A percentile compares a stretch with the other conserved stretches of the same genome.
phyloP scores from a whole-genome alignment of 2,888 invertebrate genomes.

The Scaptomyza cyrtandrae region DNA sequence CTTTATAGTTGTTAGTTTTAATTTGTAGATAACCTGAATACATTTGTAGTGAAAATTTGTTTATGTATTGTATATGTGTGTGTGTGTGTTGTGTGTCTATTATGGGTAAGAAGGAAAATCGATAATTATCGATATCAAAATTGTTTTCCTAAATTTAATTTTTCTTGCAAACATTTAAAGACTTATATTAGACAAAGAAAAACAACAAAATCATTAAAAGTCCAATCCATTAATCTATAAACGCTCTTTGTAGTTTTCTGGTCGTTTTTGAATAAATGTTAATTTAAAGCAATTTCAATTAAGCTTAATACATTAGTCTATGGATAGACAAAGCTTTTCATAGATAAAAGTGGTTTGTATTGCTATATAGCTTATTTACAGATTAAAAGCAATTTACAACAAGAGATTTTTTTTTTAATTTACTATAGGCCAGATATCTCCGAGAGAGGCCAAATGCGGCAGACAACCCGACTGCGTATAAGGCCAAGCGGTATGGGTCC shows the following conservation, averaged over 20 bases:
- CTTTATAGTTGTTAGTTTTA: slow-evolving; percentile 10
- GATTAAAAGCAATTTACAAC: slow-evolving; percentile 21
- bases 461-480: slow-evolving; percentile 92
- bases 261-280: too few species aligned
- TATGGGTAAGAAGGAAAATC: background rate
- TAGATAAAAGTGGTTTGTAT: slow-evolving; percentile 19
- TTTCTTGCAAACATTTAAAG: background rate
- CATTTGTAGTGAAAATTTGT: slow-evolving; percentile 20
- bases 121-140: background rate
- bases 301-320: too few species aligned
- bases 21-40: slow-evolving; percentile 33
- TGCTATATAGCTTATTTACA: slow-evolving; percentile 33
- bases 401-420: slow-evolving; percentile 22
- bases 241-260: too few species aligned
- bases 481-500: slow-evolving; percentile 95
- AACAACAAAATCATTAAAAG: background rate
- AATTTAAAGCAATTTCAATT: too few species aligned
- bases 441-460: slow-evolving; percentile 90
- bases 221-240: background rate
- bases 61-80: background rate
- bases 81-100: background rate
- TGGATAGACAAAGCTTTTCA: background rate
- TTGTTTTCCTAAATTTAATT: too few species aligned
- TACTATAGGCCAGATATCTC: slow-evolving; percentile 45
- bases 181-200: background rate